Evolutionary conservation across 2,113 vertebrate species (phyloP).

Genomic region (Chiloscyllium plagiosum): DNA sequence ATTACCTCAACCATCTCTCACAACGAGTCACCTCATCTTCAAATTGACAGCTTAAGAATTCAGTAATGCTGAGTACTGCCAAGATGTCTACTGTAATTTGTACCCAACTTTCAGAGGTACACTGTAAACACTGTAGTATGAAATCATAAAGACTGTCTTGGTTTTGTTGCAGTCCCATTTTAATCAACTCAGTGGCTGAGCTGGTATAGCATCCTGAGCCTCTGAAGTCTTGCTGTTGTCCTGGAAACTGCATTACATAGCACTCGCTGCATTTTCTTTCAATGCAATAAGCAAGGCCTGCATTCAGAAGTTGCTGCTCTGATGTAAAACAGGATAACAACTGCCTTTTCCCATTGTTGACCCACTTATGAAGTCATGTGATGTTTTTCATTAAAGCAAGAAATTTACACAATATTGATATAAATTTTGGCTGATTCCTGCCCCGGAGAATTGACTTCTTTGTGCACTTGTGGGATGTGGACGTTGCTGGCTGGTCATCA

Average conservation of each 20-base stretch:
- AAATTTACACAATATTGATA: not conserved
- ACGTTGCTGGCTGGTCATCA: too few species aligned
- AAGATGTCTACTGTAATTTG: not conserved
- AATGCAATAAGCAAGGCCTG: not conserved
- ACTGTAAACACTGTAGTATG: not conserved
- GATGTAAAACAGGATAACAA: not conserved
- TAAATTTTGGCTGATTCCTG: too few species aligned
- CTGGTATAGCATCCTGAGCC: not conserved
- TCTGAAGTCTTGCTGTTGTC: not conserved
- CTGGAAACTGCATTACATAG: not conserved
- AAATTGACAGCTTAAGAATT: not conserved
- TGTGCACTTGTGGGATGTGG: too few species aligned
- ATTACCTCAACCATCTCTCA: not conserved
- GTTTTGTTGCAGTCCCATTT: not conserved
- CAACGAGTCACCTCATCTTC: not conserved
- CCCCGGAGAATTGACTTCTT: not conserved
- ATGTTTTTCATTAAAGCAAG: not conserved
- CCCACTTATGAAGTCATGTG: not conserved
- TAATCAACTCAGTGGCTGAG: not conserved
- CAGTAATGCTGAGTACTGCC: not conserved
- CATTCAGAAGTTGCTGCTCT: not conserved
- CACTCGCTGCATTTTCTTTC: not conserved
- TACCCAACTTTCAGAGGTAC: not conserved
- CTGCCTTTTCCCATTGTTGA: not conserved
- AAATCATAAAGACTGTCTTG: not conserved